Percentiles rank a stretch among this genome's conserved stretches.
Conservation (phyloP, 2,888 invertebrate genomes). For the Agrotis clavis region DNA sequence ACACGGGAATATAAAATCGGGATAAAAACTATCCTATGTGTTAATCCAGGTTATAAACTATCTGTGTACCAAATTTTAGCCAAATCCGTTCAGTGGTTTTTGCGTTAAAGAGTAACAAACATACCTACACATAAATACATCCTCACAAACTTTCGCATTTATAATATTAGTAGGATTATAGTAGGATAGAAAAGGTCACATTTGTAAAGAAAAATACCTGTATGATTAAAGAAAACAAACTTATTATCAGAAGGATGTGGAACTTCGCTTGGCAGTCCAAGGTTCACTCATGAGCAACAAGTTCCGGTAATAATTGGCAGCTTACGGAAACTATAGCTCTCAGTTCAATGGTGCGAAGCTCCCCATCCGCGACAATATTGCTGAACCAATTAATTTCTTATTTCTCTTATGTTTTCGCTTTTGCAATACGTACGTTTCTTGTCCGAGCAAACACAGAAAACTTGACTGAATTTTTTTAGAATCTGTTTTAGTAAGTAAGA, state of each 20-base stretch:
- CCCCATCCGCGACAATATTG: slow-evolving; percentile 55
- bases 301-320: slow-evolving; percentile 64
- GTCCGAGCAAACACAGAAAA: slow-evolving; percentile 8
- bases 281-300: slow-evolving; percentile 34
- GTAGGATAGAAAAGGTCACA: no score
- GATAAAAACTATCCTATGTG: no score
- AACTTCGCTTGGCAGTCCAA: slow-evolving; percentile 31
- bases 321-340: slow-evolving; percentile 63
- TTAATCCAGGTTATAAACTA: no score
- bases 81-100: no score
- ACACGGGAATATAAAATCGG: no score
- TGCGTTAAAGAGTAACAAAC: no score
- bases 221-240: slow-evolving; percentile 2
- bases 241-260: slow-evolving; percentile 40
- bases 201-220: background rate
- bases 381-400: slow-evolving; percentile 43
- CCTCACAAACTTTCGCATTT: no score
- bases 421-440: slow-evolving; percentile 9
- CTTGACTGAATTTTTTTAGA: background rate
- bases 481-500: background rate
- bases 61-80: no score
- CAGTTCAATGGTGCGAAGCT: slow-evolving; percentile 61
- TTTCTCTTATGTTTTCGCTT: slow-evolving; percentile 18
- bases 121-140: no score
- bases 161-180: no score